A percentile compares a stretch with the other conserved stretches of the same genome.
These are phyloP conservation scores for Drosophila koepferae DNA, from an alignment of 2,888 invertebrate genomes.

Conservation along the genomic window DNA sequence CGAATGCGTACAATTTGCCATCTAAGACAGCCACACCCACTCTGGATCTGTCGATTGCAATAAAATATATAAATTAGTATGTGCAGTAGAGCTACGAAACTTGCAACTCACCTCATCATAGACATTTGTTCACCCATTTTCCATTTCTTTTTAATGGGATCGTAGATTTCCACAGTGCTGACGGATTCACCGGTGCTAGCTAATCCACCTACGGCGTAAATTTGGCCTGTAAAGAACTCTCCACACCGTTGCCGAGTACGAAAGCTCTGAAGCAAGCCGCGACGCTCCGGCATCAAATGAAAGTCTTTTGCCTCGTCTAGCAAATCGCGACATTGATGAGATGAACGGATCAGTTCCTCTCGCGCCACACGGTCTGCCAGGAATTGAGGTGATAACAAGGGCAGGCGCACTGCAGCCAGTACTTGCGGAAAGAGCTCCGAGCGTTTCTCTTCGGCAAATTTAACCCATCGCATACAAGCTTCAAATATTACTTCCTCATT, in stretches of 20 bases:
- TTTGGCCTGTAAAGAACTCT: constrained; percentile 90
- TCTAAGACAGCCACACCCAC: constrained; percentile 94
- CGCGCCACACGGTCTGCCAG: constrained; percentile 92
- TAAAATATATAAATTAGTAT: background rate
- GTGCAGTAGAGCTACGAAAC: background rate
- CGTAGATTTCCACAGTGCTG: constrained; percentile 93
- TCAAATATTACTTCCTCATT: constrained; percentile 94
- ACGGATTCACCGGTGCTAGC: constrained; percentile 93
- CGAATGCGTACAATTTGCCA: constrained; percentile 92
- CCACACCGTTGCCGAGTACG: constrained; percentile 90
- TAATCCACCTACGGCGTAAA: constrained; percentile 94
- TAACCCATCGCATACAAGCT: constrained; percentile 92
- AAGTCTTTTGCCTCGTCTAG: constrained; percentile 95
- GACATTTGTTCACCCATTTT: constrained; percentile 92
- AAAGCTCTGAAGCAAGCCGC: constrained; percentile 91
- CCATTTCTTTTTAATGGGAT: constrained; percentile 90
- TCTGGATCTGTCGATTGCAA: constrained; percentile 87
- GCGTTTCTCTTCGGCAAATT: constrained; percentile 87
- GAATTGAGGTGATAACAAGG: constrained; percentile 92
- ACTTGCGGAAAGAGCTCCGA: constrained; percentile 89
- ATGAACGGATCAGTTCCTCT: constrained; percentile 91
- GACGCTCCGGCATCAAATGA: constrained; percentile 93
- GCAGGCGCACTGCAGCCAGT: constrained; percentile 91
- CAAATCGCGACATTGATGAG: constrained; percentile 93
- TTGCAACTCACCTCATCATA: constrained; percentile 86